phyloP scores from a whole-genome alignment of 2,797 vertebrate species.

The Rhyacichthys aspro region DNA sequence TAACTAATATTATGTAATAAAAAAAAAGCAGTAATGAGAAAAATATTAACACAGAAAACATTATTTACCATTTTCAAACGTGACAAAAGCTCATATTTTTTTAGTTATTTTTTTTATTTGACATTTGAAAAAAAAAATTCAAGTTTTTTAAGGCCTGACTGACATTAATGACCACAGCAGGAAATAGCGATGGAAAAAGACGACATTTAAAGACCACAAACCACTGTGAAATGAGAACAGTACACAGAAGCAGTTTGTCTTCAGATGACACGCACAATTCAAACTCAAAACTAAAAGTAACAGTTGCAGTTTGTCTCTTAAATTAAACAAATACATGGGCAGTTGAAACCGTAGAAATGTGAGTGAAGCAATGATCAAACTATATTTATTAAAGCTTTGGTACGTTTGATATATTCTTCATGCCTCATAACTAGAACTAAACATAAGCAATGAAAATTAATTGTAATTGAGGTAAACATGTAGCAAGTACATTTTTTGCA shows the following conservation, averaged over 20 bases:
- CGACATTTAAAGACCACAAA: not conserved
- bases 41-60: too few species aligned
- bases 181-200: slow-evolving; percentile 6
- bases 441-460: slow-evolving; percentile 9
- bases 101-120: slow-evolving; percentile 50
- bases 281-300: too few species aligned
- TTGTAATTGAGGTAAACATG: slow-evolving; percentile 21
- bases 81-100: slow-evolving; percentile 6
- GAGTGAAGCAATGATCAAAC: too few species aligned
- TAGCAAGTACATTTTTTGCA: slow-evolving; percentile 36
- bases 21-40: too few species aligned
- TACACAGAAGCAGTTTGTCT: not conserved
- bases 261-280: not conserved
- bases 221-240: slow-evolving; percentile 8
- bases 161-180: slow-evolving; percentile 33
- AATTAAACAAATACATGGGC: not conserved
- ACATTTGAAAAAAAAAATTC: slow-evolving; percentile 33
- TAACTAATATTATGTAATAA: not conserved
- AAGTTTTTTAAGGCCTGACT: slow-evolving; percentile 51
- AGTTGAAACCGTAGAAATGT: too few species aligned
- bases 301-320: slow-evolving; percentile 21
- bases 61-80: too few species aligned
- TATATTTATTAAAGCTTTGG: slow-evolving; percentile 2
- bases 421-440: slow-evolving; percentile 3
- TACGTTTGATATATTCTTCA: not conserved